Evolutionary conservation across 1,140 invertebrate species (phyloP).

Genomic region (Euwallacea similis): DNA sequence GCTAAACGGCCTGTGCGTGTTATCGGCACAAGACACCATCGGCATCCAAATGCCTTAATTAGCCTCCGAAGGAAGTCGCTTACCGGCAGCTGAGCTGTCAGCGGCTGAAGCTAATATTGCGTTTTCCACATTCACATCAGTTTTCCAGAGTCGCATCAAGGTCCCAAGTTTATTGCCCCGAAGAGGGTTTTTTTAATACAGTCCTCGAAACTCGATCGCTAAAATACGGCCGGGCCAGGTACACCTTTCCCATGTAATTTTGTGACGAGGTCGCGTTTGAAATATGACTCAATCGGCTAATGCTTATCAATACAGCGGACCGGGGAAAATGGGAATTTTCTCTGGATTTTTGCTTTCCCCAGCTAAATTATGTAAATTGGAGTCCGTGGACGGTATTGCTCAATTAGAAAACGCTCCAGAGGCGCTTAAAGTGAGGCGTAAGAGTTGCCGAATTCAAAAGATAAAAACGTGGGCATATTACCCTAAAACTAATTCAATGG

Average conservation of each 20-base stretch:
- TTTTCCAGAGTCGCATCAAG: background rate
- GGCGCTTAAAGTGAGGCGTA: no score
- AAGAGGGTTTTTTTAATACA: constrained; percentile 14
- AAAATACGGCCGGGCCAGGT: constrained; percentile 21
- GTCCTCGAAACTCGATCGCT: constrained; percentile 21
- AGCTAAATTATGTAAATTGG: no score
- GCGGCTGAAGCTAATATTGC: background rate
- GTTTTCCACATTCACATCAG: background rate
- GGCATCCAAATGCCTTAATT: constrained; percentile 11
- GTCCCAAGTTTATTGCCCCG: constrained; percentile 5
- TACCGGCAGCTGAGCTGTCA: constrained; percentile 7
- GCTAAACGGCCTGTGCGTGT: constrained; percentile 27
- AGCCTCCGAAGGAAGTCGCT: constrained; percentile 4
- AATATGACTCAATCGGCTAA: constrained; percentile 36
- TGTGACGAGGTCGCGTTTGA: constrained; percentile 22
- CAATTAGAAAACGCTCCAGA: no score
- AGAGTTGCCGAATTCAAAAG: no score
- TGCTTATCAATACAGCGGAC: constrained; percentile 9
- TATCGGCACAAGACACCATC: constrained; percentile 9
- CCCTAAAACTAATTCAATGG: no score
- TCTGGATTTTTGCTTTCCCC: no score
- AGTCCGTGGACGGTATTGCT: no score
- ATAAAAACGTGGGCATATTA: no score
- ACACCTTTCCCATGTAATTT: constrained; percentile 31
- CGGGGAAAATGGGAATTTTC: background rate